Percentiles rank a stretch among this genome's conserved stretches.
These are phyloP conservation scores for Drosophila atripex DNA, from an alignment of 2,888 invertebrate species.

Conservation along the genomic window DNA sequence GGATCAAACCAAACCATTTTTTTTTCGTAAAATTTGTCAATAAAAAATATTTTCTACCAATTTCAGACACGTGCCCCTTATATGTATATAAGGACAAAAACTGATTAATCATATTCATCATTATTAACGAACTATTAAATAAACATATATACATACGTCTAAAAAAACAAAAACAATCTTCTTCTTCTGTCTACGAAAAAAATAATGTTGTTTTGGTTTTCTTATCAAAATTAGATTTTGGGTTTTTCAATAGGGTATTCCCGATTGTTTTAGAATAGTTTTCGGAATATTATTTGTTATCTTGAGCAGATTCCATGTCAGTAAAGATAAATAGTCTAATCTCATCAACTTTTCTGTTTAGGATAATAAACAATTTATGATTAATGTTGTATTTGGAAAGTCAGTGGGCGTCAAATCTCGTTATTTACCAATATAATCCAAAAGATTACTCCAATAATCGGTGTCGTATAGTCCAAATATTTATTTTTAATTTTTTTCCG, in stretches of 20 bases:
- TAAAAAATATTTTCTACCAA: background rate
- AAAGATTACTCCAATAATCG: background rate
- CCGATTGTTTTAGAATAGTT: background rate
- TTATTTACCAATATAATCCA: background rate
- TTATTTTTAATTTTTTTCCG: background rate
- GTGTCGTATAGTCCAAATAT: background rate
- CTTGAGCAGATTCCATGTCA: background rate
- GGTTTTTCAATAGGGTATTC: constrained; percentile 11
- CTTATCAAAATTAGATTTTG: constrained; percentile 10
- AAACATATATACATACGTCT: background rate
- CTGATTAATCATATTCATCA: background rate
- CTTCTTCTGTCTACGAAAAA: background rate
- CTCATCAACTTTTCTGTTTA: background rate
- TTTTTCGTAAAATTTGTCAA: no score
- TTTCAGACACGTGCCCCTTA: background rate
- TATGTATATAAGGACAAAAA: background rate
- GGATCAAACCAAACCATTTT: no score
- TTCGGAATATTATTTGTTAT: background rate
- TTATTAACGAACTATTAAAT: background rate
- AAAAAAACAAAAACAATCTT: background rate
- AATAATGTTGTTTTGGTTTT: constrained; percentile 3
- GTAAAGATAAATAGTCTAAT: background rate
- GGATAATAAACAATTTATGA: background rate
- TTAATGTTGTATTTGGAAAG: background rate
- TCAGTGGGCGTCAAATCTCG: background rate